Evolutionary conservation across 1,140 invertebrate genomes (phyloP).

Genomic region (Hermatobates lingyangjiaoensis): DNA sequence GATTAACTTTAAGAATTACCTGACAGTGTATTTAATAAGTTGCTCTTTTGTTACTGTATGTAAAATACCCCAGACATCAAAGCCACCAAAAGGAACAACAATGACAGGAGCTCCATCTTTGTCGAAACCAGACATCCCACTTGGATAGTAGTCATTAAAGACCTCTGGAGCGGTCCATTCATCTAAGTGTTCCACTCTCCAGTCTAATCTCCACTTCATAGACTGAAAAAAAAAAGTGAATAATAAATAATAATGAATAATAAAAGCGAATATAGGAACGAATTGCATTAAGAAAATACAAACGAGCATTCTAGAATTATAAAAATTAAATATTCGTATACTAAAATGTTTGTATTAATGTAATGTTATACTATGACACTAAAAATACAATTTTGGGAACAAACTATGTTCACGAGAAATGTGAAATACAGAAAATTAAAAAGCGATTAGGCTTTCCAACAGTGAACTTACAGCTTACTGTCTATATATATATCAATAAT

Average conservation of each 20-base stretch:
- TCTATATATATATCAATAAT: too few species aligned
- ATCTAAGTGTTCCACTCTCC: slow-evolving; percentile 46
- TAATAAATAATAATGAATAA: slow-evolving; percentile 2
- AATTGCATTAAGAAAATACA: slow-evolving; percentile 4
- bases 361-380: too few species aligned
- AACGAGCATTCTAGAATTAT: too few species aligned
- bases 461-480: too few species aligned
- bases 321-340: too few species aligned
- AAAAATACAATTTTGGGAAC: too few species aligned
- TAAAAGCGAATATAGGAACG: not conserved
- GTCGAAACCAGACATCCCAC: slow-evolving; percentile 56
- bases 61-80: slow-evolving; percentile 61
- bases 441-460: too few species aligned
- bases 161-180: slow-evolving; percentile 52
- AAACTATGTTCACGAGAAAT: too few species aligned
- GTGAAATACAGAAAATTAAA: too few species aligned
- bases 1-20: too few species aligned
- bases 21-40: slow-evolving; percentile 45
- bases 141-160: slow-evolving; percentile 49
- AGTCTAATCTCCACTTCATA: slow-evolving; percentile 54
- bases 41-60: slow-evolving; percentile 53
- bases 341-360: too few species aligned
- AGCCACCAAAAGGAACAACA: slow-evolving; percentile 45
- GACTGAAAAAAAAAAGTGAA: slow-evolving; percentile 39
- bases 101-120: slow-evolving; percentile 72